These are phyloP conservation scores for Patiria pectinifera DNA, from an alignment of 53 echinoderm and acorn worm species.

Conservation along the genomic window DNA sequence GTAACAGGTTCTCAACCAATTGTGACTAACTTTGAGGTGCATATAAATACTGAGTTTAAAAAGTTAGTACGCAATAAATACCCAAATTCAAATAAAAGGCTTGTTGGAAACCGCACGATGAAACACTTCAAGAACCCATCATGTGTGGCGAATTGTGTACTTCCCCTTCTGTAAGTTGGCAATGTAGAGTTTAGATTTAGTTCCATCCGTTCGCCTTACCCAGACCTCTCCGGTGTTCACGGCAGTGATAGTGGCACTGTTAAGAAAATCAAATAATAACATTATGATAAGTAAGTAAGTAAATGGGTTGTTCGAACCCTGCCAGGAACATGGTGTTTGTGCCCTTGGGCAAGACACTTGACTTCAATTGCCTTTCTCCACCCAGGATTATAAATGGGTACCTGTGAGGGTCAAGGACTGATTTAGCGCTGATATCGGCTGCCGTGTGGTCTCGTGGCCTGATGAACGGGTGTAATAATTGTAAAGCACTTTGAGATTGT, in stretches of 20 bases:
- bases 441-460: too few relatives aligned
- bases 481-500: too few relatives aligned
- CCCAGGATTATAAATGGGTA: too few relatives aligned
- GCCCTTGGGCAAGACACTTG: too few relatives aligned
- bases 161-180: constrained; percentile 91
- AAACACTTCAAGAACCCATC: background rate
- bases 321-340: too few relatives aligned
- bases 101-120: background rate
- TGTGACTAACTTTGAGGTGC: background rate
- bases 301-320: too few relatives aligned
- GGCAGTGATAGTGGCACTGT: constrained; percentile 92
- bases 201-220: constrained; percentile 85
- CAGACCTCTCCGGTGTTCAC: constrained; percentile 96
- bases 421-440: too few relatives aligned
- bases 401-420: too few relatives aligned
- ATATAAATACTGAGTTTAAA: background rate
- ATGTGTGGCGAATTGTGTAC: constrained; percentile 88
- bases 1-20: too few relatives aligned
- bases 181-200: constrained; percentile 94
- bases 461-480: too few relatives aligned
- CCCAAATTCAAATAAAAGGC: constrained; percentile 14
- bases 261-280: background rate
- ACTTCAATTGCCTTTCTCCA: too few relatives aligned
- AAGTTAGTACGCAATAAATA: constrained; percentile 7
- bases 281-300: background rate